Evolutionary conservation across 2,888 invertebrate genomes (phyloP).

Genomic region (Bimastos eiseni): DNA sequence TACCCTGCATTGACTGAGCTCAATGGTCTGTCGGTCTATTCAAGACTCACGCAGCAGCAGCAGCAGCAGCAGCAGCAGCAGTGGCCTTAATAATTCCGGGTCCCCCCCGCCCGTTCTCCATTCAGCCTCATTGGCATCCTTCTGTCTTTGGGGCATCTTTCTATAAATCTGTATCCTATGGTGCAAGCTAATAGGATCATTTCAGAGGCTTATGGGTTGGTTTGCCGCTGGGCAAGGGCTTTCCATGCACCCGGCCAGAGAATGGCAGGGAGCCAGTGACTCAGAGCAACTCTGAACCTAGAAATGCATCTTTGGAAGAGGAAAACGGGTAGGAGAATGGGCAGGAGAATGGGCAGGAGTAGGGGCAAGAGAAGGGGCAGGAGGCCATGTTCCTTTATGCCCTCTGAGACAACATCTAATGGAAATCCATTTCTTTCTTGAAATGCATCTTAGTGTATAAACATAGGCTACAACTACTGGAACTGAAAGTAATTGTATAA

Average conservation of each 20-base stretch:
- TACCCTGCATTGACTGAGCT: neutral
- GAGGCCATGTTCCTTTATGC: neutral
- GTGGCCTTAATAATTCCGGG: neutral
- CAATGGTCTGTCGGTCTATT: neutral
- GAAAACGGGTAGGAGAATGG: neutral
- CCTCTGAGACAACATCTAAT: neutral
- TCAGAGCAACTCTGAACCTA: neutral
- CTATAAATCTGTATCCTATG: constrained; percentile 13
- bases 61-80: neutral
- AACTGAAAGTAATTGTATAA: too few relatives aligned
- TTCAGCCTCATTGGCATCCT: neutral
- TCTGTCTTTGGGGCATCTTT: neutral
- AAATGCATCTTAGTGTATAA: too few relatives aligned
- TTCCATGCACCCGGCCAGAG: neutral
- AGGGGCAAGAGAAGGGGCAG: neutral
- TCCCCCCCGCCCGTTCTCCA: neutral
- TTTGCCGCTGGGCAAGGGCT: neutral
- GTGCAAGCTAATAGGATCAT: neutral
- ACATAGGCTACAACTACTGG: too few relatives aligned
- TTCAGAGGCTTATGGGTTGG: neutral
- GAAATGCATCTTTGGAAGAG: neutral
- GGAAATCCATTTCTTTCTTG: neutral
- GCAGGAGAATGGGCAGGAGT: too few relatives aligned
- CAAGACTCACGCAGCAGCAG: neutral
- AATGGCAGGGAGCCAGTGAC: constrained; percentile 13